Base-by-base conservation (phyloP, 2,888 invertebrate species). In the Endotricha flammealis region DNA sequence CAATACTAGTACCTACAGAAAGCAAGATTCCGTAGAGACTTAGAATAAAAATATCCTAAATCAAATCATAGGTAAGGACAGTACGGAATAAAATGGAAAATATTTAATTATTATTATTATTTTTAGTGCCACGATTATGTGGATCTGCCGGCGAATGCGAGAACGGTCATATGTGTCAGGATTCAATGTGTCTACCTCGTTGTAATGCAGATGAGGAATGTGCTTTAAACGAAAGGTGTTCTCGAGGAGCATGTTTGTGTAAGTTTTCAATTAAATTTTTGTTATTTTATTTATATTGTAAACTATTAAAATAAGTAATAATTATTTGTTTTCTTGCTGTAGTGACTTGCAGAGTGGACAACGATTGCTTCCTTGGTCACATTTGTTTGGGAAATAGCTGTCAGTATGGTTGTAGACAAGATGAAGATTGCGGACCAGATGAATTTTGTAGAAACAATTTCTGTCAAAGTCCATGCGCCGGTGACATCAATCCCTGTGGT, bases 331-430 rank as follows among this genome's bases (percentile, higher is more conserved):
- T 27, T 8, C 36, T 37, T 37, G 38, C 12, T 2, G 27, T 27
- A 90, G 91, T 96, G 39, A 96, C 96, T 2, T 97, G 97, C 63
- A 91, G 95, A 30, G 92, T 95, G 1, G 96, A 96, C 66, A 95
- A 96, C 58, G 96, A 97, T 59, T 97, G 96, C 58, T 96, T 96
- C 90, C 86, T 96, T 39, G 96, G 96, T 1, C 95, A 96, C 58
- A 95, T 96, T 48, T 97, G 97, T 61, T 77, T 95, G 38, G 91
- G 91, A 58, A 95, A 95, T 58, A 93, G 93, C 80, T 96, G 96
- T 62, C 90, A 93, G 39, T 93, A 92, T 50, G 96, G 96, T 23
- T 97, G 96, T 64, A 92, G 94, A 48, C 90, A 90, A 10, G 94
- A 96, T 58, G 95, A 95, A 53, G 96, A 97, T 65, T 96, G 96